Conservation (phyloP, 2,888 invertebrate genomes). For the Thalpophila matura region DNA sequence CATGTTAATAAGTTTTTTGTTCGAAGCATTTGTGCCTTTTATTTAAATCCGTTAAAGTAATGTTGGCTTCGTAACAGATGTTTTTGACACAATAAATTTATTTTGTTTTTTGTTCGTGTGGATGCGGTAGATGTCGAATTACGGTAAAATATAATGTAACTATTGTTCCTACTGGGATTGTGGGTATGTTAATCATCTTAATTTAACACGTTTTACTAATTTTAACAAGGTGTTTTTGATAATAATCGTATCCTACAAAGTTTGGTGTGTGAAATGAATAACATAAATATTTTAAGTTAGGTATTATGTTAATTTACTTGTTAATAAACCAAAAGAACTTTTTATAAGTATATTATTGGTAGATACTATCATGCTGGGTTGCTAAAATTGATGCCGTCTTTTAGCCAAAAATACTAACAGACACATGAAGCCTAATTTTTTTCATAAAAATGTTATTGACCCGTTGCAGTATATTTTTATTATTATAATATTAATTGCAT, state of each 20-base stretch:
- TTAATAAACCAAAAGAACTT: no score
- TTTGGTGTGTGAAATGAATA: slow-evolving; percentile 2
- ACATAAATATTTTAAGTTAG: no score
- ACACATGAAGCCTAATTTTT: neutral
- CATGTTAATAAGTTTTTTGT: slow-evolving; percentile 86
- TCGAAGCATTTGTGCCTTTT: slow-evolving; percentile 62
- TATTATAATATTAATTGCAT: no score
- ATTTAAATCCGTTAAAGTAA: slow-evolving; percentile 68
- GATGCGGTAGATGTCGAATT: slow-evolving; percentile 15
- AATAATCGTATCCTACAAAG: neutral
- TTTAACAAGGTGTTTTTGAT: slow-evolving; percentile 30
- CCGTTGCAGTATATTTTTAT: no score
- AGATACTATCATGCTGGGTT: no score
- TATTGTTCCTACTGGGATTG: slow-evolving; percentile 20
- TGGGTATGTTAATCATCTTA: neutral
- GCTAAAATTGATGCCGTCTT: no score
- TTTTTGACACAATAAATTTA: slow-evolving; percentile 62
- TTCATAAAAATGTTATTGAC: neutral
- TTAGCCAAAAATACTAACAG: neutral
- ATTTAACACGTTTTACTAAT: slow-evolving; percentile 16
- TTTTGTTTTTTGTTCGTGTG: slow-evolving; percentile 49
- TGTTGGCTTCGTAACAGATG: slow-evolving; percentile 68
- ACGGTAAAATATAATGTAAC: slow-evolving; percentile 19
- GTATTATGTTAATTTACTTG: no score
- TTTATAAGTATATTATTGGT: no score